Evolutionary conservation across 2,113 vertebrate genomes (phyloP).

Genomic region (Ranitomeya imitator): DNA sequence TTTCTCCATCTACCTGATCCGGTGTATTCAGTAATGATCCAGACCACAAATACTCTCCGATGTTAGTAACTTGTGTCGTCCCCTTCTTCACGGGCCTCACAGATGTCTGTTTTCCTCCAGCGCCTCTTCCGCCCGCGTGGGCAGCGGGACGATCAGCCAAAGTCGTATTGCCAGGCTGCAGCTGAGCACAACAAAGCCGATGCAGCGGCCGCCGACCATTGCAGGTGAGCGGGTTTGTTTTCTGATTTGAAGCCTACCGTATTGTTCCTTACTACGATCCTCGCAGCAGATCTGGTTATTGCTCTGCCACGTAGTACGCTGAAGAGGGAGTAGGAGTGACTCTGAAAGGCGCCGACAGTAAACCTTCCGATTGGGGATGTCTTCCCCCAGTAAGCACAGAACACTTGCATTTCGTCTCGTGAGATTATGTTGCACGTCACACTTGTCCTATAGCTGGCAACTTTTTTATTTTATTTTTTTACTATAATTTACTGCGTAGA

Average conservation of each 20-base stretch:
- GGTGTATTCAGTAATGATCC: neutral
- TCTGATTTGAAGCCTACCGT: neutral
- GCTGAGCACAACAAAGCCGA: conserved; percentile 8
- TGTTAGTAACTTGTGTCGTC: neutral
- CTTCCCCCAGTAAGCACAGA: too few species aligned
- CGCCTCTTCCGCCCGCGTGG: neutral
- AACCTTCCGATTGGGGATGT: too few species aligned
- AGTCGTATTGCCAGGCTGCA: conserved; percentile 20
- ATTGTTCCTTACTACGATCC: too few species aligned
- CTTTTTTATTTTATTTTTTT: too few species aligned
- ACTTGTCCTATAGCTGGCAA: too few species aligned
- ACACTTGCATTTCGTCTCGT: too few species aligned
- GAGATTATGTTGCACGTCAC: too few species aligned
- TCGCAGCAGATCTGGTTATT: too few species aligned
- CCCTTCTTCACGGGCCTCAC: neutral
- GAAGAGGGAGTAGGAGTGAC: too few species aligned
- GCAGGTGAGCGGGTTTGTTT: neutral
- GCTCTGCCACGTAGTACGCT: too few species aligned
- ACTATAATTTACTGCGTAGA: too few species aligned
- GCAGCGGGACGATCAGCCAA: neutral
- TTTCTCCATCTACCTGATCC: neutral
- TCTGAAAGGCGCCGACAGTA: too few species aligned
- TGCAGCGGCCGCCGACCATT: conserved; percentile 14
- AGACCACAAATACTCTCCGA: neutral
- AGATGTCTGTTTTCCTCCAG: neutral